These are phyloP conservation scores for Sceloporus tristichus DNA, from an alignment of 2,113 vertebrate species.

Conservation along the genomic window DNA sequence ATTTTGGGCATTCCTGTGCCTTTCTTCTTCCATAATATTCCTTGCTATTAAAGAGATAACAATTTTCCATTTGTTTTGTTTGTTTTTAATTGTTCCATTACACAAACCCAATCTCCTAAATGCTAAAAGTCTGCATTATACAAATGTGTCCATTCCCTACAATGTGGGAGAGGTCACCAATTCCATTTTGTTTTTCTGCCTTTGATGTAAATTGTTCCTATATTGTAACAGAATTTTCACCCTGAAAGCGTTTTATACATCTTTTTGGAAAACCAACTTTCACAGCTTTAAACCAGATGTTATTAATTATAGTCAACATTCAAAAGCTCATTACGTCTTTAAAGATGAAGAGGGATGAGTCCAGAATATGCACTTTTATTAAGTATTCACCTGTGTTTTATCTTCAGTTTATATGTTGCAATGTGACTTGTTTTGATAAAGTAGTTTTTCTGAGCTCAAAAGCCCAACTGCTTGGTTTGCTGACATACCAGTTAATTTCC, in stretches of 20 bases:
- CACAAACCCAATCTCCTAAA: background rate
- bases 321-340: background rate
- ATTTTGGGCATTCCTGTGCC: background rate
- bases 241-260: background rate
- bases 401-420: background rate
- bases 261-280: background rate
- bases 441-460: background rate
- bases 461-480: background rate
- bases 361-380: background rate
- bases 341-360: background rate
- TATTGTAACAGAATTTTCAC: background rate
- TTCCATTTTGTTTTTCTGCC: background rate
- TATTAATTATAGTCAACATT: conserved; percentile 13
- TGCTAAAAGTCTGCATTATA: background rate
- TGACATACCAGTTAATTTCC: background rate
- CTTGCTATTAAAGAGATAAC: background rate
- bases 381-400: background rate
- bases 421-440: background rate
- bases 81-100: too few species aligned
- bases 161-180: background rate
- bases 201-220: background rate
- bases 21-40: background rate
- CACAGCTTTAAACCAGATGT: background rate
- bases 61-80: background rate
- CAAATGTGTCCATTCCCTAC: background rate